Evolutionary conservation across 1,140 invertebrate genomes (phyloP).

Genomic region (Pteromalus puparum): DNA sequence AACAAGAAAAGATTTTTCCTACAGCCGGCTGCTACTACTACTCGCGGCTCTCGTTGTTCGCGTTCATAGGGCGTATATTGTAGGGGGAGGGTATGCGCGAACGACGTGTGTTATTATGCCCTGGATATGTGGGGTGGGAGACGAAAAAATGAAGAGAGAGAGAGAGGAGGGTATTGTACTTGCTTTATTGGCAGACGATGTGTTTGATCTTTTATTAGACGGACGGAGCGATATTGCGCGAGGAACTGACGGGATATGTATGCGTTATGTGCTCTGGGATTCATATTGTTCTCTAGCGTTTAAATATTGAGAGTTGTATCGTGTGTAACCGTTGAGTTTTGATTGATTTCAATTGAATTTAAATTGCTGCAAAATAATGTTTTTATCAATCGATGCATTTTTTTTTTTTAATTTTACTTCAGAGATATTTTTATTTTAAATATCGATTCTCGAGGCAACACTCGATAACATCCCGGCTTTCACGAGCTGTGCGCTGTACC

Average conservation of each 20-base stretch:
- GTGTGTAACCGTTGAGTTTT: no score
- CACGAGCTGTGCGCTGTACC: background rate
- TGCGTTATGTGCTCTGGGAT: no score
- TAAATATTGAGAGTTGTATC: no score
- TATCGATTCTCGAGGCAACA: background rate
- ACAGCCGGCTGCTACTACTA: background rate
- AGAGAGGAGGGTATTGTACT: background rate
- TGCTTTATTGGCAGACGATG: slow-evolving; percentile 7
- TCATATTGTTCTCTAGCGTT: no score
- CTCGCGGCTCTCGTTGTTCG: background rate
- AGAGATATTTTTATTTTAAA: no score
- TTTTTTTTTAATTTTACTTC: no score
- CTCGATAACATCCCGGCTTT: background rate
- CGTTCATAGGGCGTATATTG: background rate
- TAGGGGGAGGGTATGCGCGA: background rate
- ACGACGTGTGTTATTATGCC: background rate
- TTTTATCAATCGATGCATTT: no score
- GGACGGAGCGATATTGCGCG: no score
- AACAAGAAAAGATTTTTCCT: slow-evolving; percentile 22
- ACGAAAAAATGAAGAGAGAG: slow-evolving; percentile 1
- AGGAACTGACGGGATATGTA: no score
- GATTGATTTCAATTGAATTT: no score
- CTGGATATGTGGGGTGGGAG: background rate
- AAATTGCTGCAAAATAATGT: no score
- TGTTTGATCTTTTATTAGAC: slow-evolving; percentile 7